A percentile compares a stretch with the other conserved stretches of the same genome.
These are phyloP conservation scores for Uromys caudimaculatus DNA, from an alignment of 2,797 vertebrate species.

Conservation along the genomic window DNA sequence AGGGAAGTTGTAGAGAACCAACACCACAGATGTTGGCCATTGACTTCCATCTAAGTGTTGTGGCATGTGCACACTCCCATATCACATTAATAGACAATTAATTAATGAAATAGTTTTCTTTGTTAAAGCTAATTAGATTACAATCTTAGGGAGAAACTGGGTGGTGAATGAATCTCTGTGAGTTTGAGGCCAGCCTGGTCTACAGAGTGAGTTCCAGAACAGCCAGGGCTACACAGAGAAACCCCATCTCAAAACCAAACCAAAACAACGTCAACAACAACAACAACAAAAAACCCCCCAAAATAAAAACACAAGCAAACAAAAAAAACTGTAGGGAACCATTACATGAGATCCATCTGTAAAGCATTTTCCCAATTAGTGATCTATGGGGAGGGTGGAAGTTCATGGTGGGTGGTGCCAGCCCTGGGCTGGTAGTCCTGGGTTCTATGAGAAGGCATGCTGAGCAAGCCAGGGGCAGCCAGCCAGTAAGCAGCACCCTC, in stretches of 20 bases:
- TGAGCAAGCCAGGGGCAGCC: neutral
- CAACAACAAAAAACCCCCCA: neutral
- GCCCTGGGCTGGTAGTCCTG: neutral
- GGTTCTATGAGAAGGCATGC: neutral
- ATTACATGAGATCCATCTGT: neutral
- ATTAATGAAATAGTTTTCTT: slow-evolving; percentile 35
- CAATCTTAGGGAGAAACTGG: neutral
- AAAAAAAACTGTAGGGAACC: neutral
- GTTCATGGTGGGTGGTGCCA: neutral
- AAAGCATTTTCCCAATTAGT: neutral
- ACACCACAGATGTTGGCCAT: neutral
- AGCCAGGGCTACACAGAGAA: neutral
- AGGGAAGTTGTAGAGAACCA: neutral
- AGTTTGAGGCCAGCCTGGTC: neutral
- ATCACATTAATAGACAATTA: neutral
- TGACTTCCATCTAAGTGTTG: neutral
- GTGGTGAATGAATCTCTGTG: neutral
- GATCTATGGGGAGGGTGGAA: neutral
- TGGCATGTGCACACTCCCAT: neutral
- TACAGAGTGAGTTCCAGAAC: neutral
- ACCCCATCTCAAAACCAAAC: neutral
- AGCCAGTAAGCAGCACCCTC: neutral
- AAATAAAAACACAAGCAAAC: neutral
- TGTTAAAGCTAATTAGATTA: slow-evolving; percentile 6
- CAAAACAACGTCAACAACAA: neutral